These are phyloP conservation scores for Cossypha polioptera DNA, from an alignment of 2,797 vertebrate species.

Conservation along the genomic window DNA sequence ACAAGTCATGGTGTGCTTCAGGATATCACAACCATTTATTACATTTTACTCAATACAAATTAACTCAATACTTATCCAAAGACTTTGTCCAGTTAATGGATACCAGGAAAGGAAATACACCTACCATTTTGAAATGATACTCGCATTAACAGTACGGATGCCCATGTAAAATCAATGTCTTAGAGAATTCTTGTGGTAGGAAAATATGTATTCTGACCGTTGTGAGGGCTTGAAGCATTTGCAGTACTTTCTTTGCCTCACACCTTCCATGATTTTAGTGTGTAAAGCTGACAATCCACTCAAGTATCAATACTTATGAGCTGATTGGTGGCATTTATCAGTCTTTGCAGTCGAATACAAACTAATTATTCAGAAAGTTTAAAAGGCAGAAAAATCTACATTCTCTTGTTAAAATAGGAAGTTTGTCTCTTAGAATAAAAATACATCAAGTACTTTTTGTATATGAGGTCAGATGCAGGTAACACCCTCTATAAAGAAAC, in stretches of 20 bases:
- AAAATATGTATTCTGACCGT: neutral
- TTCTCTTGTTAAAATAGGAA: slow-evolving; percentile 43
- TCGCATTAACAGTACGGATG: neutral
- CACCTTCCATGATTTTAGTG: neutral
- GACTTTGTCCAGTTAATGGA: neutral
- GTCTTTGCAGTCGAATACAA: slow-evolving; percentile 17
- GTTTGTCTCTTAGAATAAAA: slow-evolving; percentile 35
- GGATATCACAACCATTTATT: neutral
- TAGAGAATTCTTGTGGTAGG: neutral
- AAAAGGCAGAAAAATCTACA: slow-evolving; percentile 49
- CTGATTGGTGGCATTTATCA: neutral
- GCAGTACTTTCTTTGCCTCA: neutral
- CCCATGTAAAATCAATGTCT: neutral
- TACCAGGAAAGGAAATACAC: neutral
- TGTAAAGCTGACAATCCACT: neutral
- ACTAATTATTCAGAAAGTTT: slow-evolving; percentile 43
- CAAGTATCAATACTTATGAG: slow-evolving; percentile 16
- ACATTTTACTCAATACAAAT: neutral
- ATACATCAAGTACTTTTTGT: neutral
- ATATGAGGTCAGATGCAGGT: neutral
- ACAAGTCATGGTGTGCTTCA: neutral
- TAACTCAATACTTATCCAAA: neutral
- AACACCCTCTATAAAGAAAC: slow-evolving; percentile 20
- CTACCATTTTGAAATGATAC: neutral
- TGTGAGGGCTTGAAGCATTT: neutral